phyloP scores from a whole-genome alignment of 2,888 invertebrate species.

The Drosophila robusta region DNA sequence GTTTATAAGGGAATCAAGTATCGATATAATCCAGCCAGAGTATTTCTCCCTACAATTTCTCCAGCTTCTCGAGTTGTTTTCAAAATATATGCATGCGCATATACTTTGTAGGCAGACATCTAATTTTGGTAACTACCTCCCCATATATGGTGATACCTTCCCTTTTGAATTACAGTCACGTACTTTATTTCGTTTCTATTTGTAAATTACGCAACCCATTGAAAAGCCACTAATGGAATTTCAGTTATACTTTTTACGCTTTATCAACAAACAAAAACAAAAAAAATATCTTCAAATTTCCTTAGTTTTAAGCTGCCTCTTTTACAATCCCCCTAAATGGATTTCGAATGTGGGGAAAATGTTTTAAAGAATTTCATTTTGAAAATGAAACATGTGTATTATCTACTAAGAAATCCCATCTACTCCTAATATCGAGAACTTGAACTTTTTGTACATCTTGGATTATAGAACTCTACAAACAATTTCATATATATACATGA shows the following conservation, averaged over 20 bases:
- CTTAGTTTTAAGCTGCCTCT: neutral
- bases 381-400: neutral
- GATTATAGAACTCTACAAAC: neutral
- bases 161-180: constrained; percentile 2
- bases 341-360: neutral
- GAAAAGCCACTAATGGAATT: neutral
- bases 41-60: neutral
- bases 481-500: neutral
- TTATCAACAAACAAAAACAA: neutral
- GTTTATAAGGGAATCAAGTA: neutral
- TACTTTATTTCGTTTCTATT: constrained; percentile 6
- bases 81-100: neutral
- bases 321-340: neutral
- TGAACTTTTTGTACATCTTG: neutral
- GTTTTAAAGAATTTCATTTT: neutral
- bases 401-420: neutral
- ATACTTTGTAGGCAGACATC: neutral
- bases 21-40: neutral
- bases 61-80: neutral
- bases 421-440: neutral
- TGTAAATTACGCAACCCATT: constrained; percentile 8
- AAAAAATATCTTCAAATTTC: neutral
- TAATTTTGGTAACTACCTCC: neutral
- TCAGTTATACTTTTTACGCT: neutral
- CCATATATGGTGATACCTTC: neutral